A percentile compares a stretch with the other conserved stretches of the same genome.
Conservation (phyloP, 1,140 invertebrate species). For the Diorhabda carinulata region DNA sequence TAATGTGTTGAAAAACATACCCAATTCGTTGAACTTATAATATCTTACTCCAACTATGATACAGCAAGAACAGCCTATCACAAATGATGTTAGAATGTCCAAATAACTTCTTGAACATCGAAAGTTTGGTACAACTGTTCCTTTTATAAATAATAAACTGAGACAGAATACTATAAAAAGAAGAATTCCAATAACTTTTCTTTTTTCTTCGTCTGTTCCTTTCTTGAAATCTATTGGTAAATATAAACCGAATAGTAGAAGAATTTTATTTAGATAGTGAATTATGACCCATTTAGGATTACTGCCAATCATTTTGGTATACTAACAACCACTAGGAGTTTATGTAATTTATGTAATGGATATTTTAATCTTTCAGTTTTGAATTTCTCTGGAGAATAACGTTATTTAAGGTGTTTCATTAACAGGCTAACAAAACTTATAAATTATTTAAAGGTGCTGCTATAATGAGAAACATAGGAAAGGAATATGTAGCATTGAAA, state of each 20-base stretch:
- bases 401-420: too few relatives aligned
- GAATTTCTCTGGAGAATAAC: too few relatives aligned
- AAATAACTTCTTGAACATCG: neutral
- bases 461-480: too few relatives aligned
- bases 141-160: neutral
- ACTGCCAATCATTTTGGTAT: neutral
- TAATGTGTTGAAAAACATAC: neutral
- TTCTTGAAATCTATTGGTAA: neutral
- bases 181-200: constrained; percentile 2
- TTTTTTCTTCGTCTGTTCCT: neutral
- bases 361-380: too few relatives aligned
- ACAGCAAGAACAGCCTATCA: neutral
- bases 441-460: too few relatives aligned
- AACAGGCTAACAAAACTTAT: too few relatives aligned
- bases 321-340: too few relatives aligned
- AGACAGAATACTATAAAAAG: constrained; percentile 5
- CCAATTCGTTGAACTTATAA: neutral
- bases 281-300: neutral
- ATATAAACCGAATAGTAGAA: neutral
- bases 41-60: neutral
- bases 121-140: neutral
- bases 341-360: too few relatives aligned
- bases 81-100: neutral
- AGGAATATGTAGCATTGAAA: too few relatives aligned
- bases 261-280: neutral